Evolutionary conservation across 2,797 vertebrate genomes (phyloP).

Genomic region (Microtus agrestis): DNA sequence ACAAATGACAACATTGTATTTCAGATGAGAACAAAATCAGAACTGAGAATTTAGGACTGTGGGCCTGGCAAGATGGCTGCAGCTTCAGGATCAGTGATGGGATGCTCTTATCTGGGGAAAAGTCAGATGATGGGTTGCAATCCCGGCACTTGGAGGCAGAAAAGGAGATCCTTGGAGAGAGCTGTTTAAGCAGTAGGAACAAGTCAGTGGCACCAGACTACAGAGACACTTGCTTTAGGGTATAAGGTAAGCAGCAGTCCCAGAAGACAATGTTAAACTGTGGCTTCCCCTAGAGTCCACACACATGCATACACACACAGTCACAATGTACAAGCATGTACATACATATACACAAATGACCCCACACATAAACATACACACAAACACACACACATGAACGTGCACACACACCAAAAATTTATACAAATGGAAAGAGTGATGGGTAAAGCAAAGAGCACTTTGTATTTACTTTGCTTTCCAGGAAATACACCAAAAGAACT

Average conservation of each 20-base stretch:
- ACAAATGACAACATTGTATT: conserved; percentile 14
- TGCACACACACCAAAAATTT: background rate
- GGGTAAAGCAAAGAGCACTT: conserved; percentile 18
- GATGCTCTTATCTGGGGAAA: background rate
- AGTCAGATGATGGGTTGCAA: background rate
- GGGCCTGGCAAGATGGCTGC: background rate
- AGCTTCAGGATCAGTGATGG: too few relatives aligned
- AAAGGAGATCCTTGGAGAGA: background rate
- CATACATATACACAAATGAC: background rate
- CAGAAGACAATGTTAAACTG: background rate
- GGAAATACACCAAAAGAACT: background rate
- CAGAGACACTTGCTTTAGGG: background rate
- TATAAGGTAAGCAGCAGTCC: background rate
- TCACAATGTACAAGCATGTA: background rate
- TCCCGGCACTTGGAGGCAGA: background rate
- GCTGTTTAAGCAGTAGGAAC: background rate
- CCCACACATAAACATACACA: background rate
- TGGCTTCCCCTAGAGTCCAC: background rate
- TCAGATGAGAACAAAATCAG: background rate
- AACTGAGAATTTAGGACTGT: conserved; percentile 24
- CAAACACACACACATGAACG: too few relatives aligned
- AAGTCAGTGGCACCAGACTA: background rate
- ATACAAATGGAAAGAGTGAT: background rate
- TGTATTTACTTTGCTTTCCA: background rate
- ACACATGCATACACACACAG: background rate